phyloP scores from a whole-genome alignment of 2,888 invertebrate species.

The Dryomyza anilis region DNA sequence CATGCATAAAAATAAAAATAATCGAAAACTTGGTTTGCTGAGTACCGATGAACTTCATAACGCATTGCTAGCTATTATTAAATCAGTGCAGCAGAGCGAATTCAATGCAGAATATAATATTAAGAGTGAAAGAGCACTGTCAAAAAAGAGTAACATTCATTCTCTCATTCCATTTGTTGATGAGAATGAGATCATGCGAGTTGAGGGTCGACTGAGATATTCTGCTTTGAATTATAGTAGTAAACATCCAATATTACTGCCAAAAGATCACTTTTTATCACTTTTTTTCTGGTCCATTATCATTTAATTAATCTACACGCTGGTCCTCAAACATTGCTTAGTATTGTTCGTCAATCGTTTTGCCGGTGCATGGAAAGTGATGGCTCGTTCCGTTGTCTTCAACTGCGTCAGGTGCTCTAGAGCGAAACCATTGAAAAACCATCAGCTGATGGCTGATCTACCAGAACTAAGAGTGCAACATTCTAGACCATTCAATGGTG shows the following conservation, averaged over 20 bases:
- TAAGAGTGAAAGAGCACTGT: conserved; percentile 1
- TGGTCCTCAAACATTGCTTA: conserved; percentile 38
- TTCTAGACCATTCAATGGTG: conserved; percentile 23
- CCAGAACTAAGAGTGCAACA: conserved; percentile 28
- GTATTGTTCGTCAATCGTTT: conserved; percentile 21
- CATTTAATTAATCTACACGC: conserved; percentile 45
- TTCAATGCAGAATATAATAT: conserved; percentile 13
- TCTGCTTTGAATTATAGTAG: conserved; percentile 21
- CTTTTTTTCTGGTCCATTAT: conserved; percentile 13
- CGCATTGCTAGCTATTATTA: conserved; percentile 19
- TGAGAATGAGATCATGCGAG: conserved; percentile 24
- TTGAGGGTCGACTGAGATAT: conserved; percentile 31
- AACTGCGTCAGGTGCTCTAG: conserved; percentile 28
- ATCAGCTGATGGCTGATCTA: conserved; percentile 29
- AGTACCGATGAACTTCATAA: conserved; percentile 18
- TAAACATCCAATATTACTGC: conserved; percentile 30
- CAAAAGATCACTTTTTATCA: conserved; percentile 24
- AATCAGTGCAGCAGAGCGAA: conserved; percentile 20
- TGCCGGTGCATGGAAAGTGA: conserved; percentile 21
- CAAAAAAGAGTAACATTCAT: conserved; percentile 21
- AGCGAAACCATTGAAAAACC: conserved; percentile 19
- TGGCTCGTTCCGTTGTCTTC: conserved; percentile 18
- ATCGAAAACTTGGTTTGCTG: conserved; percentile 6
- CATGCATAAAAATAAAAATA: conserved; percentile 5
- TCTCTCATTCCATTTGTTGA: conserved; percentile 30